phyloP scores from a whole-genome alignment of 2,888 invertebrate genomes.

The Lamellibrachia satsuma region DNA sequence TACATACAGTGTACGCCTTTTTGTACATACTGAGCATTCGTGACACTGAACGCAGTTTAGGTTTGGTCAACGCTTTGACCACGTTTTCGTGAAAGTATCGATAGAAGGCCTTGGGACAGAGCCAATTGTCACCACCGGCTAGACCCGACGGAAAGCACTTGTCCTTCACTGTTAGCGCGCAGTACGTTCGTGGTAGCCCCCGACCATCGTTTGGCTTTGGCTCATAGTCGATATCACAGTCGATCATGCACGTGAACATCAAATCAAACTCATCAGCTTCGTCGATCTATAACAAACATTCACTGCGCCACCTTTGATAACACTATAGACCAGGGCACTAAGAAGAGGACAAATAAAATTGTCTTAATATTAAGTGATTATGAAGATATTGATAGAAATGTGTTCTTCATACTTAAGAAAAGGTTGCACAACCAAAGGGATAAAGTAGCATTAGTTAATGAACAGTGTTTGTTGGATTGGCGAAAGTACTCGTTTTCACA shows the following conservation, averaged over 20 bases:
- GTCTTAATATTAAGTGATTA: too few relatives aligned
- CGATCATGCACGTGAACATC: not conserved
- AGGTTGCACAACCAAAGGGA: too few relatives aligned
- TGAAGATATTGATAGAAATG: too few relatives aligned
- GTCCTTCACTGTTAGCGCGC: not conserved
- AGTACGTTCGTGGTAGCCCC: not conserved
- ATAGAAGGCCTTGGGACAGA: not conserved
- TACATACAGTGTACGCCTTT: not conserved
- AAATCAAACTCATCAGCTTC: not conserved
- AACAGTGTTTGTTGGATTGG: too few relatives aligned
- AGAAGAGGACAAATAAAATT: too few relatives aligned
- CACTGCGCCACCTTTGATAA: too few relatives aligned
- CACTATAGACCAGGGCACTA: too few relatives aligned
- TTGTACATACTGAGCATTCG: not conserved
- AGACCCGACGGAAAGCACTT: not conserved
- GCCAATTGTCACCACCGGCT: not conserved
- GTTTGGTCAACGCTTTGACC: not conserved
- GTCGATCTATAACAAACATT: not conserved
- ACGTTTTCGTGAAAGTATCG: not conserved
- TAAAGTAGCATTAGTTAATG: too few relatives aligned
- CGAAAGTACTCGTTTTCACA: too few relatives aligned
- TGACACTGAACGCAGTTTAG: not conserved
- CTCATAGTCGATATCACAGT: not conserved
- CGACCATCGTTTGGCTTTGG: not conserved
- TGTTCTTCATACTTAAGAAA: too few relatives aligned